Percentiles rank a stretch among this genome's conserved stretches.
These are phyloP conservation scores for Eilema caniola DNA, from an alignment of 2,888 invertebrate species.

Conservation along the genomic window DNA sequence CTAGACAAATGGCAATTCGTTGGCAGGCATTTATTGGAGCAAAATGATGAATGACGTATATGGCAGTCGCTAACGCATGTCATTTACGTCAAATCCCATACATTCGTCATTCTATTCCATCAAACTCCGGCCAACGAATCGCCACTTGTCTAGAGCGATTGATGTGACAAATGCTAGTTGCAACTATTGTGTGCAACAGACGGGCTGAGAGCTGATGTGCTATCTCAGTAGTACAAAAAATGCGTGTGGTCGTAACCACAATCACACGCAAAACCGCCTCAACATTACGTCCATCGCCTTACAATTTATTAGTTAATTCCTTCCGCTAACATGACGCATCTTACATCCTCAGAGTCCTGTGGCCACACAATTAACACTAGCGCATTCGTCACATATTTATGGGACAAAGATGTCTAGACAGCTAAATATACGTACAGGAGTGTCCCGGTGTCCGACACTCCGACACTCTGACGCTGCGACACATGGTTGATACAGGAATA, in stretches of 20 bases:
- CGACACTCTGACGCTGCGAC: slow-evolving; percentile 20
- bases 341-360: slow-evolving; percentile 5
- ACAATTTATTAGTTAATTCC: not conserved
- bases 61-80: too few species aligned
- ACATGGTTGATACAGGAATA: slow-evolving; percentile 42
- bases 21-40: too few species aligned
- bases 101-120: too few species aligned
- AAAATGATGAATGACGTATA: too few species aligned
- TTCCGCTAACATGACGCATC: slow-evolving; percentile 9
- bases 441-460: slow-evolving; percentile 30
- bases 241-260: not conserved
- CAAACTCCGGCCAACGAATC: too few species aligned
- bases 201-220: not conserved
- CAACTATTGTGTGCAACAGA: not conserved
- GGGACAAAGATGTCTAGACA: slow-evolving; percentile 52
- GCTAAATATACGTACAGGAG: slow-evolving; percentile 42
- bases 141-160: too few species aligned
- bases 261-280: not conserved
- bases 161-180: not conserved
- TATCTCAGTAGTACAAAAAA: not conserved
- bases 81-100: too few species aligned
- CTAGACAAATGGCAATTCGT: too few species aligned
- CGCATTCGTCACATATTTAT: slow-evolving; percentile 51
- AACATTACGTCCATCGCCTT: not conserved
- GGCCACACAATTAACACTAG: slow-evolving; percentile 22